Percentiles rank a stretch among this genome's conserved stretches.
Evolutionary conservation across 2,113 vertebrate genomes (phyloP).

Genomic region (Leptobrachium ailaonicum): DNA sequence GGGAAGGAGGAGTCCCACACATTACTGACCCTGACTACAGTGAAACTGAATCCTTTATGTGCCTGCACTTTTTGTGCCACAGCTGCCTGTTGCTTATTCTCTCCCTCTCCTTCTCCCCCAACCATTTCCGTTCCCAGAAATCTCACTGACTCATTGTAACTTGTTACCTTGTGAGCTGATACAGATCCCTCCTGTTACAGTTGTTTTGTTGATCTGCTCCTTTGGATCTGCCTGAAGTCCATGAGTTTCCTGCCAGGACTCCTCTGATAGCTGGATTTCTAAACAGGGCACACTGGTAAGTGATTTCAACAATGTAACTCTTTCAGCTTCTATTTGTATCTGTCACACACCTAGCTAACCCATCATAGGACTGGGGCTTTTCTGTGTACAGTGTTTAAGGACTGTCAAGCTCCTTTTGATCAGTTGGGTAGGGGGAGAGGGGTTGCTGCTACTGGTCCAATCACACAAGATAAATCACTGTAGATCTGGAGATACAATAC

Average conservation of each 20-base stretch:
- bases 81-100: slow-evolving; percentile 29
- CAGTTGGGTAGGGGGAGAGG: no score
- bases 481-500: no score
- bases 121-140: slow-evolving; percentile 33
- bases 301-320: no score
- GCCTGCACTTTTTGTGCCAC: slow-evolving; percentile 30
- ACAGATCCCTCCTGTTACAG: background rate
- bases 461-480: no score
- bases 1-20: slow-evolving; percentile 19
- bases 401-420: no score
- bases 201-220: background rate
- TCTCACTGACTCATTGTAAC: slow-evolving; percentile 18
- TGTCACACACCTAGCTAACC: no score
- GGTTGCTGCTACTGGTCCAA: no score
- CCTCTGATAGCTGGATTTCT: background rate
- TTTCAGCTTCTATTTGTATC: no score
- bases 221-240: background rate
- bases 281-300: slow-evolving; percentile 17
- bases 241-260: slow-evolving; percentile 16
- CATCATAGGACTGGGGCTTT: no score
- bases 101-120: slow-evolving; percentile 8
- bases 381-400: no score
- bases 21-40: slow-evolving; percentile 29
- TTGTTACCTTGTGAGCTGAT: background rate
- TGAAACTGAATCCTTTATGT: slow-evolving; percentile 37